phyloP scores from a whole-genome alignment of 1,140 invertebrate genomes.

The Macrobrachium rosenbergii region DNA sequence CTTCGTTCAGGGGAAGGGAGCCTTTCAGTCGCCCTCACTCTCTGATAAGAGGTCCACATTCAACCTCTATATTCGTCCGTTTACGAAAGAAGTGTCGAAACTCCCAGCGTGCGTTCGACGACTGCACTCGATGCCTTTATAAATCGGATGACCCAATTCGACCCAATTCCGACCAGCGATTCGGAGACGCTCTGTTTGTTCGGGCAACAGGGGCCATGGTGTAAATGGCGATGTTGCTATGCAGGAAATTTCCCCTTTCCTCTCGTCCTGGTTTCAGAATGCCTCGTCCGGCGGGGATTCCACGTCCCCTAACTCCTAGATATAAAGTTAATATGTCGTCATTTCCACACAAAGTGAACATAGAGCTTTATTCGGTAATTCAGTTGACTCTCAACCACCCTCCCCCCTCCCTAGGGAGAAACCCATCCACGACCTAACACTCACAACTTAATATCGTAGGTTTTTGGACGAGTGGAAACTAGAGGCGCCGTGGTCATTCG shows the following conservation, averaged over 20 bases:
- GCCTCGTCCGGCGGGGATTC: neutral
- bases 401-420: no score
- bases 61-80: no score
- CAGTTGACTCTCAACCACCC: no score
- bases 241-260: conserved; percentile 20
- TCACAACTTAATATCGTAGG: neutral
- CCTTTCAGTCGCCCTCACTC: neutral
- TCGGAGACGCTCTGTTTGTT: conserved; percentile 38
- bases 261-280: conserved; percentile 4
- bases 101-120: neutral
- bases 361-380: no score
- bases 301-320: neutral
- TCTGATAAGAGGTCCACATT: no score
- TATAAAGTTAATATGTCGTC: no score
- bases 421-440: no score
- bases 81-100: neutral
- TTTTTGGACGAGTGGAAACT: neutral
- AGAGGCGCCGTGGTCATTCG: neutral
- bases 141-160: no score
- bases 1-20: neutral
- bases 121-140: no score
- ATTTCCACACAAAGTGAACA: neutral
- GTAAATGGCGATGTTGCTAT: conserved; percentile 45
- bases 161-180: neutral
- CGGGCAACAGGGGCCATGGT: conserved; percentile 41